Base-by-base conservation (phyloP, 2,797 vertebrate species). In the Girardinus metallicus region DNA sequence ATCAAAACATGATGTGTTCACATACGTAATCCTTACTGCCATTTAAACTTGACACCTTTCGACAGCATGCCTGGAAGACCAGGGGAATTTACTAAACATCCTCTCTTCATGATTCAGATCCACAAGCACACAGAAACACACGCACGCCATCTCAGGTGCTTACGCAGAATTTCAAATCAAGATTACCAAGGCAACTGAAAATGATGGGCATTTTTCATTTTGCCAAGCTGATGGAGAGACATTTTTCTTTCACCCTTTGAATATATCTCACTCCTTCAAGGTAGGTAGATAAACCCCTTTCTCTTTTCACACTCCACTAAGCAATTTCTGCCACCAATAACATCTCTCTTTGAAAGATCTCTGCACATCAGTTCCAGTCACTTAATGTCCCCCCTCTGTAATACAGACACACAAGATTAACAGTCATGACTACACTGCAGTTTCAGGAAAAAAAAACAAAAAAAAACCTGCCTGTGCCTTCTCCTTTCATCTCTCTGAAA, bases 1-100 rank as follows among this genome's bases (percentile, higher is more conserved):
- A 91, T 93, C 86, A 88, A 89, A 90, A 83, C 39, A 26, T 93
- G 92, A 94, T 86, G 57, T 83, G 23, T 41, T 70, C 73, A 60
- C 43, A 76, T 44, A 80, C 41, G 60, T 93, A 92, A 95, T 94
- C 92, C 93, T 85, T 64, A 75, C 82, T 94, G 93, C 92, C 93
- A 94, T 95, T 95, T 94, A 93, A 94, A 95, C 90, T 87, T 60
- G 82, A 93, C 91, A 95, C 93, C 88, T 89, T 79, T 46, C 82
- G 77, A 84, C 73, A 43, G 73, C 84, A 82, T 49, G 87, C 91
- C 85, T 85, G 10, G 15, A 53, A 86, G 80, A 77, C 49, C 83
- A 71, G 76, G 41, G 82, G 85, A 86, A 82, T 89, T 84, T 80
- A 88, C 84, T 80, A 81, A 85, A 90, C 85, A 84, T 85, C 51